phyloP scores from a whole-genome alignment of 2,113 vertebrate genomes.

The Indri indri region DNA sequence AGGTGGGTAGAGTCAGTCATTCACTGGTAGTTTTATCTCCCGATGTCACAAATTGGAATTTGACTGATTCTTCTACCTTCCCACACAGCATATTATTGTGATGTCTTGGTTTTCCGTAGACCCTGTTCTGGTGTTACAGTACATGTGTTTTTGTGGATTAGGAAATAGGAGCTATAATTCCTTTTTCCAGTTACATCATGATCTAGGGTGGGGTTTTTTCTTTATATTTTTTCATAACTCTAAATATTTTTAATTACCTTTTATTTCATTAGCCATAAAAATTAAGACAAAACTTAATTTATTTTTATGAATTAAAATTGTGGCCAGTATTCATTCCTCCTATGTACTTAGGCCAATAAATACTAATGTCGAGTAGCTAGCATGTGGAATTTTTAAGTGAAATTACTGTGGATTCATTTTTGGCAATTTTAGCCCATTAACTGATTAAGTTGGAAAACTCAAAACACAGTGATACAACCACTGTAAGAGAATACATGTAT shows the following conservation, averaged over 20 bases:
- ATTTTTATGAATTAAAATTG: conserved; percentile 62
- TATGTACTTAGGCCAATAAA: conserved; percentile 37
- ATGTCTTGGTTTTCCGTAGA: conserved; percentile 56
- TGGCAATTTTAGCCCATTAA: conserved; percentile 31
- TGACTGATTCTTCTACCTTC: conserved; percentile 2
- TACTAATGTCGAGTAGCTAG: conserved; percentile 37
- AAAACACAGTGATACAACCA: conserved; percentile 30
- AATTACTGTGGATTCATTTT: conserved; percentile 52
- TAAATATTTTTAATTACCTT: conserved; percentile 22
- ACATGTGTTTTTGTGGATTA: conserved; percentile 32
- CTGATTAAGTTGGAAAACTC: conserved; percentile 23
- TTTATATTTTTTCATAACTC: conserved; percentile 29
- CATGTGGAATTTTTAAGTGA: conserved; percentile 20
- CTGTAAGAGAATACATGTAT: conserved; percentile 26
- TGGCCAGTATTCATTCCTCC: conserved; percentile 21
- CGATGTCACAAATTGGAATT: background rate
- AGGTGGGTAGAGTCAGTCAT: background rate
- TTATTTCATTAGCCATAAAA: conserved; percentile 33
- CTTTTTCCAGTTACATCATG: conserved; percentile 20
- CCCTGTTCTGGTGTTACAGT: background rate
- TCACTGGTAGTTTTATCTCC: background rate
- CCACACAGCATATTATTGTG: background rate
- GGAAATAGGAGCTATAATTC: conserved; percentile 43
- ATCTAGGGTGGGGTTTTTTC: background rate
- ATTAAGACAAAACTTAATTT: conserved; percentile 40